Evolutionary conservation across 2,113 vertebrate species (phyloP).

Genomic region (Phalacrocorax pelagicus): DNA sequence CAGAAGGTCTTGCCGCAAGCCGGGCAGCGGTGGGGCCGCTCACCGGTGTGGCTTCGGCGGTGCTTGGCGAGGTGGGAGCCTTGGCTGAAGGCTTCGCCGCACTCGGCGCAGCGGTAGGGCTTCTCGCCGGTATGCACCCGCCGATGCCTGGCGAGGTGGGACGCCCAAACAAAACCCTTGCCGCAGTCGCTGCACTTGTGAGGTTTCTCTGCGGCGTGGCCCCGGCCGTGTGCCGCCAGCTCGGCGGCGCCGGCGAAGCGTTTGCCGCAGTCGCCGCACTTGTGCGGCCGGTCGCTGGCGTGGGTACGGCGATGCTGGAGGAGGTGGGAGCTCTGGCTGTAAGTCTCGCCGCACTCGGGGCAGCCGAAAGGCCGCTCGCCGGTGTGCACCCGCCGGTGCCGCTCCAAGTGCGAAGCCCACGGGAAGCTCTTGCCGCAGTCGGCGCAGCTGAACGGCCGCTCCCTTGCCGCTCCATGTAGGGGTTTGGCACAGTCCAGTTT

Average conservation of each 20-base stretch:
- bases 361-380: conserved; percentile 45
- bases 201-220: background rate
- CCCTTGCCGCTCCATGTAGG: rapidly evolving
- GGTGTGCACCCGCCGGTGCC: conserved; percentile 26
- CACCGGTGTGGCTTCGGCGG: background rate
- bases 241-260: background rate
- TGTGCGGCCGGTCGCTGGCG: background rate
- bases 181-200: conserved; percentile 45
- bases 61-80: conserved; percentile 16
- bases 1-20: conserved; percentile 66
- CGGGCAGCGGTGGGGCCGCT: conserved; percentile 61
- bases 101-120: conserved; percentile 36
- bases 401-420: conserved; percentile 31
- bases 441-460: background rate
- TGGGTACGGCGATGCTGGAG: conserved; percentile 44
- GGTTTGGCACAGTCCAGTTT: background rate
- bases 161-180: conserved; percentile 43
- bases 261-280: conserved; percentile 24
- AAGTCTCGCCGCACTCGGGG: conserved; percentile 13
- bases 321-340: conserved; percentile 54
- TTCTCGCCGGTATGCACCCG: conserved; percentile 35
- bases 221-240: conserved; percentile 15
- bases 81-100: conserved; percentile 44
- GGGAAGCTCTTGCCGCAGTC: conserved; percentile 55
- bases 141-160: conserved; percentile 45